Percentiles rank a stretch among this genome's conserved stretches.
phyloP scores from a whole-genome alignment of 2,888 invertebrate species.

The Plebejus anna region DNA sequence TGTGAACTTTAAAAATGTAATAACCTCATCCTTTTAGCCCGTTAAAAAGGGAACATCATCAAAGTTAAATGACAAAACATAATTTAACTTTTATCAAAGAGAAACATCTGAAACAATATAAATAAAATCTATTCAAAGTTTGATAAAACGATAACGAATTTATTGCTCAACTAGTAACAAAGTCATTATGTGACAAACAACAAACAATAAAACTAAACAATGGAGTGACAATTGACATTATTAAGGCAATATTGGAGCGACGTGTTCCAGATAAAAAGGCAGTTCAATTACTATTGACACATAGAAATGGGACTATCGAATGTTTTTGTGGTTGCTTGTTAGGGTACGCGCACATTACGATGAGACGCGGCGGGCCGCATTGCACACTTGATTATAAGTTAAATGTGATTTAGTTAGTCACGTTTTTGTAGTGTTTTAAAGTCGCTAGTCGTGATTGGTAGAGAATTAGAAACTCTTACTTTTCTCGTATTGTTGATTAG shows the following conservation, averaged over 20 bases:
- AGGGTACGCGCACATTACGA: not conserved
- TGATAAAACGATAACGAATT: constrained; percentile 11
- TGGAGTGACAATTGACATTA: constrained; percentile 25
- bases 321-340: constrained; percentile 10
- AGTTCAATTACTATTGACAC: constrained; percentile 14
- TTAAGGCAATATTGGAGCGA: constrained; percentile 12
- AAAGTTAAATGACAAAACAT: not conserved
- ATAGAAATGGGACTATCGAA: not conserved
- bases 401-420: too few relatives aligned
- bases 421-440: too few relatives aligned
- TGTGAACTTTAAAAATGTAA: not conserved
- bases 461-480: too few relatives aligned
- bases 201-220: constrained; percentile 28
- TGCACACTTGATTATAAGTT: not conserved
- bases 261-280: constrained; percentile 25
- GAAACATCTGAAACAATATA: not conserved
- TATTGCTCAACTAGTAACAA: constrained; percentile 18
- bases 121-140: not conserved
- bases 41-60: not conserved
- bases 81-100: constrained; percentile 5
- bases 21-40: not conserved
- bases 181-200: constrained; percentile 25
- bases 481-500: too few relatives aligned
- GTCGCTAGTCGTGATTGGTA: too few relatives aligned
- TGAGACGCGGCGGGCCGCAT: not conserved